Base-by-base conservation (phyloP, 2,888 invertebrate species). In the Choreutis nemorana region DNA sequence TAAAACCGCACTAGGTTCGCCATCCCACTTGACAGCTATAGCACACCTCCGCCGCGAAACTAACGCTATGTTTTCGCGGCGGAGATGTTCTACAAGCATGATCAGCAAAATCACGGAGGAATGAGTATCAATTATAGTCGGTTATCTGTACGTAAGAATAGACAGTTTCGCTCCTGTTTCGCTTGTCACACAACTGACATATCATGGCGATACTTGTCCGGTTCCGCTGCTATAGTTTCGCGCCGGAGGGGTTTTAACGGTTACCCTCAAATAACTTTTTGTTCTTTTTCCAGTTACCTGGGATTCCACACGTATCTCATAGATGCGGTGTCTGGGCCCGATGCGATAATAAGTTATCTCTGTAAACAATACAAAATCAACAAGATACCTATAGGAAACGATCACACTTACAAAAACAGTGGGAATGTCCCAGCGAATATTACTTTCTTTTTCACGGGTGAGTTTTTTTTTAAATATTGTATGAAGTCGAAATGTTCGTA, bases 271-370 rank as follows among this genome's bases (percentile, higher is more conserved):
- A 24, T 14, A 15, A 14, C 11, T 27, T 14, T 32, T 31, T 34
- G 22, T 28, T 28, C 13, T 31, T 34, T 4, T 55, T 58, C 3
- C 57, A 81, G 81, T 34, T 66, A 75, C 44, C 83, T 78, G 26
- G 91, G 91, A 0, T 90, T 92, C 52, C 79, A 82, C 44, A 71
- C 86, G 1, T 91, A 89, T 54, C 47, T 90, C 14, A 65, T 83
- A 25, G 84, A 88, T 22, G 70, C 88, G 0, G 67, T 91, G 25
- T 79, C 85, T 0, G 90, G 86, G 0, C 91, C 91, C 0, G 78
- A 79, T 14, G 82, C 89, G 0, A 83, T 92, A 16, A 63, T 86
- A 36, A 83, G 85, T 10, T 91, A 87, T 52, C 61, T 93, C 15
- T 87, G 89, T 45, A 70, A 67, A 11, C 81, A 81, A 28, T 87